Base-by-base conservation (phyloP, 2,113 vertebrate genomes). In the Apaloderma vittatum region DNA sequence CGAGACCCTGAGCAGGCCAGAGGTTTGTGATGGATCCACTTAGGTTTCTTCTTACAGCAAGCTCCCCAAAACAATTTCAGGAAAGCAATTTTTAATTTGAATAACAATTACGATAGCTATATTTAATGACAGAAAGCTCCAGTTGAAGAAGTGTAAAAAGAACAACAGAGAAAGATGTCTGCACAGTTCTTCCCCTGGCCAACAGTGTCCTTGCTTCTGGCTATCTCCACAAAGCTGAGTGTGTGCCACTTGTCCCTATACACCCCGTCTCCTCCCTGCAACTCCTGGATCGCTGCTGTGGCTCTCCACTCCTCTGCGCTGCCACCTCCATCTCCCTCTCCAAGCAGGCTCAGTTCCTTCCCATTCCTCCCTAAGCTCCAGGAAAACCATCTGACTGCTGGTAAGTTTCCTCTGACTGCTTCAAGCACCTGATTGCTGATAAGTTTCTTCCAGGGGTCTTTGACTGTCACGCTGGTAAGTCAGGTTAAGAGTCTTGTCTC, bases 271-370 rank as follows among this genome's bases (percentile, higher is more conserved):
- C 15, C 6, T 86, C 49, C 29, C 49, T 3, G 6, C 0, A 0
- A 10, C 15, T 83, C 24, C 43, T 34, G 43, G 20, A 32, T 40
- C 40, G 59, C 34, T 63, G 24, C 18, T 23, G 22, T 63, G 48
- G 24, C 15, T 68, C 43, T 71, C 59, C 0, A 0, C 15, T 51
- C n/a, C 43, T 55, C 11, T 0, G 1, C 8, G 11, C 6, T 1
- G 0, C 23, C 0, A 0, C 12, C 17, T 74, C 3, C 12, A 7
- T 77, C 16, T 74, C 2, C 20, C 36, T 75, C 48, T 68, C n/a
- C 43, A 82, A 59, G 32, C 6, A 67, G 16, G 17, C 52, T 83
- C 11, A 30, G 79, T 82, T 86, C 37, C 2, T 75, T 72, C 61
- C 43, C 24, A 55, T 79, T 91, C 15, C 9, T 88, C 10, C n/a